A percentile compares a stretch with the other conserved stretches of the same genome.
Conservation (phyloP, 2,797 vertebrate species). For the Hypotaenidia okinawae region DNA sequence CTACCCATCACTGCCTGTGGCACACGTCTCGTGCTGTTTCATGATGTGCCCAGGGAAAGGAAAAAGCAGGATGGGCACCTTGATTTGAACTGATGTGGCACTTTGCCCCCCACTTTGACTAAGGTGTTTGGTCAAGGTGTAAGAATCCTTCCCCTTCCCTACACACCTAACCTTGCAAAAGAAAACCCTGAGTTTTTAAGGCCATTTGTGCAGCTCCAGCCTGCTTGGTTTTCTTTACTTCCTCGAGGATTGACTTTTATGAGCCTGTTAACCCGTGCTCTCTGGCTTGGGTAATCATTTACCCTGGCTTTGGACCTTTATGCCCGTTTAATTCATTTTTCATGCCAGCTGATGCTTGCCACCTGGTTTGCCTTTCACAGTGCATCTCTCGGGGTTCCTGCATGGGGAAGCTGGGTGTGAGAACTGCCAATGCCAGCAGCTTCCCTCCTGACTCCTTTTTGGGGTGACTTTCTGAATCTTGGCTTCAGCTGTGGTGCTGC, state of each 20-base stretch:
- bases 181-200: neutral
- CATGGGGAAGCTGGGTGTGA: neutral
- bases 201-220: neutral
- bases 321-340: neutral
- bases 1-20: rapidly evolving
- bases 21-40: neutral
- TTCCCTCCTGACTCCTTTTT: neutral
- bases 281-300: neutral
- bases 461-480: neutral
- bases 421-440: neutral
- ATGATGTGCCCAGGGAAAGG: neutral
- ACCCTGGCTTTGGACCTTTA: neutral
- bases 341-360: neutral
- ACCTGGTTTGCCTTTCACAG: neutral
- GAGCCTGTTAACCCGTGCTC: neutral
- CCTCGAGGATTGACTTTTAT: neutral
- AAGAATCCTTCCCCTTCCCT: neutral
- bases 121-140: neutral
- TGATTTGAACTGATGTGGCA: neutral
- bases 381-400: neutral
- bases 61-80: rapidly evolving
- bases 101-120: neutral
- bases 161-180: neutral
- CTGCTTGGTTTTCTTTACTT: neutral
- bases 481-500: neutral